Conservation (phyloP, 2,797 vertebrate species). For the Lithobates sylvaticus region DNA sequence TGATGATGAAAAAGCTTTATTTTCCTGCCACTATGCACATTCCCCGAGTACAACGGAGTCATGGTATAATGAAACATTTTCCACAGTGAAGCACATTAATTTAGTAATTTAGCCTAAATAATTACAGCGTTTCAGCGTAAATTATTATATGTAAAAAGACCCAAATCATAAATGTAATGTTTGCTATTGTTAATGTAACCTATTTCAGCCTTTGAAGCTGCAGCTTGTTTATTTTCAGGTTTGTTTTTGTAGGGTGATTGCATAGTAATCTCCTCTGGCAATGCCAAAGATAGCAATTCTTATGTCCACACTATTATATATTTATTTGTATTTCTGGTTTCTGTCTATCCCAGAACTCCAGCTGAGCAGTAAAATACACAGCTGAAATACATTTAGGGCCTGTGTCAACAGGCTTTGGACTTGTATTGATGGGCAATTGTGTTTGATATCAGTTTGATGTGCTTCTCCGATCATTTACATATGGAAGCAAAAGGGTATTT, state of each 20-base stretch:
- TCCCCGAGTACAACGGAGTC: background rate
- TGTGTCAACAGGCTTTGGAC: too few relatives aligned
- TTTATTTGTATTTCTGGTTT: background rate
- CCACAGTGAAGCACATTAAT: background rate
- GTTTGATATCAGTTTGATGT: too few relatives aligned
- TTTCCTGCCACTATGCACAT: slow-evolving; percentile 1
- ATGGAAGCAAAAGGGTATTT: background rate
- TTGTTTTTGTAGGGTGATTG: background rate
- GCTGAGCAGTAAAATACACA: background rate
- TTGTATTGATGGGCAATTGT: background rate
- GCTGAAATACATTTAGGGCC: background rate
- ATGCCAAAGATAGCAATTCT: too few relatives aligned
- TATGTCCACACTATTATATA: too few relatives aligned
- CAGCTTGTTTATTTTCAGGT: background rate
- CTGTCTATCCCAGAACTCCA: background rate
- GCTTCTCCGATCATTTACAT: too few relatives aligned
- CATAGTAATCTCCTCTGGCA: background rate
- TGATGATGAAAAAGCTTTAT: background rate
- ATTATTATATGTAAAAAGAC: background rate
- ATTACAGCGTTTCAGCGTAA: background rate
- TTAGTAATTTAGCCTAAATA: background rate
- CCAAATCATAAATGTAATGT: background rate
- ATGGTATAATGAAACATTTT: slow-evolving; percentile 1
- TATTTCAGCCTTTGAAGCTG: too few relatives aligned
- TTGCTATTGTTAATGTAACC: background rate